Evolutionary conservation across 1,140 invertebrate species (phyloP).

Genomic region (Nasonia giraulti): DNA sequence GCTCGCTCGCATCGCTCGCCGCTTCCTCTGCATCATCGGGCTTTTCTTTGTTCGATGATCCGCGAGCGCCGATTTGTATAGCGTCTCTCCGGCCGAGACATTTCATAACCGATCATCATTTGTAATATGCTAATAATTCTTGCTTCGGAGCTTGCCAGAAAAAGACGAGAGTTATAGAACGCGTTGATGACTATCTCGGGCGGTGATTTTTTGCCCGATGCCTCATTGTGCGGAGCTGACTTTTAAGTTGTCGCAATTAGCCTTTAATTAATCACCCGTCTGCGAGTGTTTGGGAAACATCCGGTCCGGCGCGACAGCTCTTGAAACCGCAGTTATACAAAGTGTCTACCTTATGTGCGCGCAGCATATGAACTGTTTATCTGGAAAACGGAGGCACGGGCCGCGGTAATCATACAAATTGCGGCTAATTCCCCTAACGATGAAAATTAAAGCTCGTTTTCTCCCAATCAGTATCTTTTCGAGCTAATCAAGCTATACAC

Average conservation of each 20-base stretch:
- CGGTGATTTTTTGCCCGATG: not conserved
- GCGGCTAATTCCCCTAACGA: conserved; percentile 6
- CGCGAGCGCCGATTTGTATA: not conserved
- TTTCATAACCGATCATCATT: conserved; percentile 31
- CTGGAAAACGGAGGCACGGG: no score
- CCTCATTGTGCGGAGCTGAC: not conserved
- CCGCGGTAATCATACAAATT: conserved; percentile 25
- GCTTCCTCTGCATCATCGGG: not conserved
- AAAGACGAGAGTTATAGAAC: not conserved
- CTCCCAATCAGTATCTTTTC: not conserved
- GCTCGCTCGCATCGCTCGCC: not conserved
- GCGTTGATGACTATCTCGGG: not conserved
- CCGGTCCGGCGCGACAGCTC: no score
- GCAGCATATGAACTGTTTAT: no score
- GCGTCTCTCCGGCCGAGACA: not conserved
- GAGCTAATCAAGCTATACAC: not conserved
- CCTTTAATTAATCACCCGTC: not conserved
- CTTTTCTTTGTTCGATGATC: not conserved
- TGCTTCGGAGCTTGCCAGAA: conserved; percentile 3
- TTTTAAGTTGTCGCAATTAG: conserved; percentile 22
- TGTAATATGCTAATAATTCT: conserved; percentile 40
- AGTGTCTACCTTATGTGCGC: not conserved
- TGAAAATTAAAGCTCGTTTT: conserved; percentile 11
- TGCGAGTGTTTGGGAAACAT: no score
- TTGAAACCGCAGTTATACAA: not conserved